Percentiles rank a stretch among this genome's conserved stretches.
These are phyloP conservation scores for Philhelius pedissequus DNA, from an alignment of 2,888 invertebrate genomes.

Conservation along the genomic window DNA sequence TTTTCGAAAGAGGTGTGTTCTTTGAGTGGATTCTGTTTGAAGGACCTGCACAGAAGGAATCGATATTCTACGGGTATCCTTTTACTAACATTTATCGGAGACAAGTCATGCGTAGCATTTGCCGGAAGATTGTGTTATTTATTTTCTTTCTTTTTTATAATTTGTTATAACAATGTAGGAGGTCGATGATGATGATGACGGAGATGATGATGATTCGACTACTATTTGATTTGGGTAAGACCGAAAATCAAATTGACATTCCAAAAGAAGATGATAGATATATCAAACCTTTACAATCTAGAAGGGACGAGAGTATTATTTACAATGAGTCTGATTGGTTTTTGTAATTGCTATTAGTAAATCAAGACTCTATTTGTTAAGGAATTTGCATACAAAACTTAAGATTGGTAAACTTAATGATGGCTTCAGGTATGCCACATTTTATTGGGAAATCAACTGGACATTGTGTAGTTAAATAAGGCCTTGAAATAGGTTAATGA, in stretches of 20 bases:
- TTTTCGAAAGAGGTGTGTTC: not conserved
- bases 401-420: too few relatives aligned
- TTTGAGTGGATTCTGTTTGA: slow-evolving; percentile 25
- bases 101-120: slow-evolving; percentile 20
- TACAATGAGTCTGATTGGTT: slow-evolving; percentile 23
- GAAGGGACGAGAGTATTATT: not conserved
- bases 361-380: too few relatives aligned
- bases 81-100: slow-evolving; percentile 10
- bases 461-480: too few relatives aligned
- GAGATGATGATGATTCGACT: not conserved
- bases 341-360: too few relatives aligned
- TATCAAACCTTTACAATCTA: not conserved
- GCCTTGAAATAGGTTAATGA: too few relatives aligned
- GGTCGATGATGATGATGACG: not conserved
- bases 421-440: too few relatives aligned
- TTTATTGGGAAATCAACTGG: too few relatives aligned
- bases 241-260: not conserved
- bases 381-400: too few relatives aligned
- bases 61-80: not conserved
- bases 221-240: slow-evolving; percentile 27
- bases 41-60: not conserved
- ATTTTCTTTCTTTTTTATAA: not conserved
- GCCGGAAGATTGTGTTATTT: not conserved
- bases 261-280: not conserved
- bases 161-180: not conserved